These are phyloP conservation scores for Ceraclea dissimilis DNA, from an alignment of 2,888 invertebrate species.

Conservation along the genomic window DNA sequence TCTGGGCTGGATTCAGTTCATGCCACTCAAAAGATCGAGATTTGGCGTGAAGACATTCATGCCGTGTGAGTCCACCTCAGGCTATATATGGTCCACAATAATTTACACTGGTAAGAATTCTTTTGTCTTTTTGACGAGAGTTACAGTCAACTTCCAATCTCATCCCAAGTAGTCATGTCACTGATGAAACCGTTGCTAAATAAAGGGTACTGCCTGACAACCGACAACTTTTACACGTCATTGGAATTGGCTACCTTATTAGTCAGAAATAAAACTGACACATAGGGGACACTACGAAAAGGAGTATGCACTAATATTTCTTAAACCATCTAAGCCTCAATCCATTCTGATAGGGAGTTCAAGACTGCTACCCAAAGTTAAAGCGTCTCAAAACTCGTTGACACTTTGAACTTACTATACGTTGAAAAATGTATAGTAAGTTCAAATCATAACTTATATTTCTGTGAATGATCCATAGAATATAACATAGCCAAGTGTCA, in stretches of 20 bases:
- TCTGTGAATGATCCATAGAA: no score
- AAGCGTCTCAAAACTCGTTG: no score
- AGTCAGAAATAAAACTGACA: constrained; percentile 21
- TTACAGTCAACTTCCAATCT: constrained; percentile 23
- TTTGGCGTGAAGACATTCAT: constrained; percentile 30
- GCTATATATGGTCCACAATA: constrained; percentile 28
- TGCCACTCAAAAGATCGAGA: constrained; percentile 29
- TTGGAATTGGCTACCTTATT: constrained; percentile 14
- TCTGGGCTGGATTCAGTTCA: constrained; percentile 30
- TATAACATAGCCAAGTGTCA: no score
- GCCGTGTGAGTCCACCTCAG: constrained; percentile 29
- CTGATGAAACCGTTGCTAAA: constrained; percentile 25
- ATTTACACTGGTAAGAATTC: constrained; percentile 29
- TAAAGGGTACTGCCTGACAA: constrained; percentile 26
- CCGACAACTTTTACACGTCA: constrained; percentile 27
- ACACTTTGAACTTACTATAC: no score
- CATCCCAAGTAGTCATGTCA: constrained; percentile 26
- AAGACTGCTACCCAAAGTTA: no score
- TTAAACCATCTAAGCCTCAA: no score
- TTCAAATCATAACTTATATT: no score
- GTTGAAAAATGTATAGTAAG: no score
- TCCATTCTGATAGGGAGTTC: no score
- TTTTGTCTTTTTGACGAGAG: constrained; percentile 22
- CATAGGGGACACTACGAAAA: constrained; percentile 25
- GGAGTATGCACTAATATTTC: no score